Base-by-base conservation (phyloP, 2,113 vertebrate species). In the Trachemys scripta region DNA sequence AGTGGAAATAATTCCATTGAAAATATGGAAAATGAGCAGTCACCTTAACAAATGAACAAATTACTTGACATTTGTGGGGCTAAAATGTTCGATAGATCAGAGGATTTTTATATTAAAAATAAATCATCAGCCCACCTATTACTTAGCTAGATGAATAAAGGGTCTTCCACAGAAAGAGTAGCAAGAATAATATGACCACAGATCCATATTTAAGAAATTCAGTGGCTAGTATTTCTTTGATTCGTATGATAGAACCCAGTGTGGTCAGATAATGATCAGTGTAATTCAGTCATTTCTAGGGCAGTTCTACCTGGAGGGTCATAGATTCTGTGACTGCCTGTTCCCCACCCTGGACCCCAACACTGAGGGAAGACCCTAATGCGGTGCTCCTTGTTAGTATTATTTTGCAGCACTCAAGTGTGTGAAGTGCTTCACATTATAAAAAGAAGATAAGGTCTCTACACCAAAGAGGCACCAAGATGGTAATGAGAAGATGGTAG, bases 11-110 rank as follows among this genome's bases (percentile, higher is more conserved):
- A 97, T 98, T 98, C 96, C 97, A 98, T 96, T 96, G 97, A 98
- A 98, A 98, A 98, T 98, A 98, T 98, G 96, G 98, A 97, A 97
- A 98, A 98, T 97, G 98, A 97, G 96, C 96, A 97, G 96, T 98
- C 98, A 98, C 95, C 94, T 98, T 98, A 98, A 98, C 98, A 97
- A 97, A 97, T 98, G 98, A 98, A 98, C 98, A 98, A 98, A 98
- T 98, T 97, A 93, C 98, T 98, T 98, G 98, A 98, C 98, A 98
- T 98, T 98, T 98, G 95, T 98, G 97, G 94, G 96, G 95, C 93
- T 97, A 97, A 98, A 98, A 97, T 96, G 98, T 98, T 98, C 97
- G 85, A 98, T 98, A 98, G 95, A 96, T 97, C 98, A 98, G 96
- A 98, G 97, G 98, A 98, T 98, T 98, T 98, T 97, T 92, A 72